A percentile compares a stretch with the other conserved stretches of the same genome.
Evolutionary conservation across 2,113 vertebrate species (phyloP).

Genomic region (Pithys albifrons): DNA sequence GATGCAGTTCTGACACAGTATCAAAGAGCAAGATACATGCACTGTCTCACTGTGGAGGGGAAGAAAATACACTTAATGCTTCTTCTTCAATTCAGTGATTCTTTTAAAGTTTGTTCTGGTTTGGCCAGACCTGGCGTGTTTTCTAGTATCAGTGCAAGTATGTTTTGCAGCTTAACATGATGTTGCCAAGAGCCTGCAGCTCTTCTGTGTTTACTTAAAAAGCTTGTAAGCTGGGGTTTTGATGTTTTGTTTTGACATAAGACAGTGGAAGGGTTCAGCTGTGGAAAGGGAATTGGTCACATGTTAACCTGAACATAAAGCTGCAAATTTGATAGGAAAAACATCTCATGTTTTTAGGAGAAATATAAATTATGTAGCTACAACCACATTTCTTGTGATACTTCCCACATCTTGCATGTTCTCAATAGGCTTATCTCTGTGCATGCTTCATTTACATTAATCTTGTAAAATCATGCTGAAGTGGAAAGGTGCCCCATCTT

Average conservation of each 20-base stretch:
- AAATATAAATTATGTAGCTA: background rate
- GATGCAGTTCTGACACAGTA: accelerated
- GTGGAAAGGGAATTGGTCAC: background rate
- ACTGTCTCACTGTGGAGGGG: background rate
- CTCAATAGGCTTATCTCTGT: background rate
- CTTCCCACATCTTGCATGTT: background rate
- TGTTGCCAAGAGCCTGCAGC: background rate
- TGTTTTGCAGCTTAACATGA: background rate
- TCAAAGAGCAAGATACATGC: background rate
- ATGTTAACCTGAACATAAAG: background rate
- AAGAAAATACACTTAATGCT: background rate
- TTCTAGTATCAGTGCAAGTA: background rate
- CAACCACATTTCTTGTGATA: background rate
- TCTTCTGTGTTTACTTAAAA: background rate
- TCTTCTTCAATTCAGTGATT: background rate
- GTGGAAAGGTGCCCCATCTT: background rate
- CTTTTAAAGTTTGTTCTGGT: background rate
- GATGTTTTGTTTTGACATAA: background rate
- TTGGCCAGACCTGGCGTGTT: background rate
- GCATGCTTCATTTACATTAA: accelerated
- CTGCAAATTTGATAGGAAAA: background rate
- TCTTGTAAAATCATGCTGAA: background rate
- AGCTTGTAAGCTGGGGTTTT: background rate
- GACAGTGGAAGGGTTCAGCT: background rate
- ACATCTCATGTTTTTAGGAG: background rate